Evolutionary conservation across 92 coral and sea anemone species (phyloP), one percentile per base, ranked within the genome.

Genomic region (Porites rus): DNA sequence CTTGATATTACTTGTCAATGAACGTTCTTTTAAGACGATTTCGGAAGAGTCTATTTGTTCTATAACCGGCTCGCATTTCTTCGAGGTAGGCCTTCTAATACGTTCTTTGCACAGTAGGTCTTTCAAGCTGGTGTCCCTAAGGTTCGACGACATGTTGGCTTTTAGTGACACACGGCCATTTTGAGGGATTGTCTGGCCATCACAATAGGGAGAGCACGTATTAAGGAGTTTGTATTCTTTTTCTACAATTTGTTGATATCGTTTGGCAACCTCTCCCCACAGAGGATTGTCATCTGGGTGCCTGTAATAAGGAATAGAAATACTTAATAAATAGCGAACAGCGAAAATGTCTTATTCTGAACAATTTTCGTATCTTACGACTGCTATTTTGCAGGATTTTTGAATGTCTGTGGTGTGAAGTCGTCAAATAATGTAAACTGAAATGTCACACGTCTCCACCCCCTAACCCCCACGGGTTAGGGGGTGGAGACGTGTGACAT

Each of bases 231-330:
- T 81, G 77, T 24, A 9, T 5, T 81, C 86, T 58, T 58, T 70
- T 58, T 81, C 86, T 22, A 81, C 20, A 14, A 81, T 81, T 25
- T 81, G 56, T 70, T 70, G 77, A 56, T 81, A 81, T 81, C 86
- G 77, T 38, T 81, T 70, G 64, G 69, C 43, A 52, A 81, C 86
- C 77, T 70, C 86, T 17, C 69, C 12, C 86, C 86, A 81, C 4
- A 61, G 19, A 25, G 86, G 69, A 24, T 70, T 18, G 50, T 31
- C 59, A 21, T 21, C 65, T 2, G 69, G 28, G 69, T 14, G 31
- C 58, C 67, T 81, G 19, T 10, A 81, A 69, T 20, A 74, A 18
- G 69, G 31, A 54, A 70, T 75, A 7, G 7, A 54, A 2, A 56
- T 24, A 16, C 8, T 9, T 75, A 21, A 63, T 38, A 38, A 38